phyloP scores from a whole-genome alignment of 2,797 vertebrate species.

The Pteropus rufus region DNA sequence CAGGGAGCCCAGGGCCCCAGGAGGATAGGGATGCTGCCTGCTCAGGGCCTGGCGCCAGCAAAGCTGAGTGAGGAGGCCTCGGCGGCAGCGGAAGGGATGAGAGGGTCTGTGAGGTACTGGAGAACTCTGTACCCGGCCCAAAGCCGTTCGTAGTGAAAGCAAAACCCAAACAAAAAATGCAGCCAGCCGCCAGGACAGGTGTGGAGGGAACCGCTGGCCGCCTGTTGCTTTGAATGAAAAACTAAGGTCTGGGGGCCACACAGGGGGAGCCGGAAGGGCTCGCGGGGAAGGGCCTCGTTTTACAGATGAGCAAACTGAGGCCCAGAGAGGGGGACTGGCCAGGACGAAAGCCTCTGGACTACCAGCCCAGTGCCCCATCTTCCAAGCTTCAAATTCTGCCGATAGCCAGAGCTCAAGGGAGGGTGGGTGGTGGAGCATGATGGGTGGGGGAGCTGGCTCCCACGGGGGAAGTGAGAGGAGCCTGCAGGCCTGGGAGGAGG shows the following conservation, averaged over 20 bases:
- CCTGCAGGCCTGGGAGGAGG: neutral
- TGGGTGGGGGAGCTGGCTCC: neutral
- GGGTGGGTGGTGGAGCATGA: accelerated
- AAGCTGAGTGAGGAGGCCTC: accelerated
- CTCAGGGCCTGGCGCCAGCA: neutral
- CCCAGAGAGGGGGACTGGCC: neutral
- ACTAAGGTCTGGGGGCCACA: accelerated
- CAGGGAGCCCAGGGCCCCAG: neutral
- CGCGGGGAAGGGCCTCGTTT: neutral
- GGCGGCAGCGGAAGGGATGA: too few species aligned
- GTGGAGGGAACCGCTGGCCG: accelerated
- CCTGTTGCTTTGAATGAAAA: accelerated
- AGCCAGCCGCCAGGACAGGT: neutral
- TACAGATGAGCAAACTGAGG: neutral
- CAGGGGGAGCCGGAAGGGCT: neutral
- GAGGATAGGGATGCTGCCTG: neutral
- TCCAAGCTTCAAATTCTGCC: neutral
- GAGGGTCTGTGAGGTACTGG: neutral
- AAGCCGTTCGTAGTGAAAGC: neutral
- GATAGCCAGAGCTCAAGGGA: neutral
- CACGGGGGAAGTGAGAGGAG: neutral
- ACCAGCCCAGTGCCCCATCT: neutral
- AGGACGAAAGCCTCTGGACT: neutral
- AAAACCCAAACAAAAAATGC: neutral
- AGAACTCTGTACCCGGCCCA: neutral